phyloP scores from a whole-genome alignment of 2,797 vertebrate genomes.

The Crenuchus spilurus region DNA sequence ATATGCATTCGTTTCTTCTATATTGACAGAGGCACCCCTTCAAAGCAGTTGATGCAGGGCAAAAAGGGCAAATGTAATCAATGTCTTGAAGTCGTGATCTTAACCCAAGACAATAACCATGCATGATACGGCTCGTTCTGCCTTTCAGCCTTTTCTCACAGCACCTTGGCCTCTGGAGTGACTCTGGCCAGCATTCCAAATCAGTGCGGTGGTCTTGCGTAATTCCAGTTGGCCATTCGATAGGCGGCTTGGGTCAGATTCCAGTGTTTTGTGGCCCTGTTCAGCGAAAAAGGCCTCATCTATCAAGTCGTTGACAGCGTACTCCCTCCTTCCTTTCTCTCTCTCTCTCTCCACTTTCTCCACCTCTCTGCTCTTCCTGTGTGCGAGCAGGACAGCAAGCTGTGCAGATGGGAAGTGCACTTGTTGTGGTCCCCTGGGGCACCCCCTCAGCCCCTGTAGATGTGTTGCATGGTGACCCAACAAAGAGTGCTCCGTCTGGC shows the following conservation, averaged over 20 bases:
- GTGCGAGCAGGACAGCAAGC: background rate
- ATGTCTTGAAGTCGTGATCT: background rate
- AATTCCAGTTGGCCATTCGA: slow-evolving; percentile 44
- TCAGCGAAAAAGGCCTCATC: slow-evolving; percentile 18
- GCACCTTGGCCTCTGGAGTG: slow-evolving; percentile 5
- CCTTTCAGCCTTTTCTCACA: slow-evolving; percentile 1
- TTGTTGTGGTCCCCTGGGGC: slow-evolving; percentile 5
- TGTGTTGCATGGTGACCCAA: background rate
- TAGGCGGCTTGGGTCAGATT: slow-evolving; percentile 17
- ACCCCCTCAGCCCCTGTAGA: background rate
- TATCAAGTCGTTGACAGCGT: slow-evolving; percentile 1
- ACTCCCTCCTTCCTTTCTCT: background rate
- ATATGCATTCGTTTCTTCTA: background rate
- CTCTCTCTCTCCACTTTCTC: background rate
- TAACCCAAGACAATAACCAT: background rate
- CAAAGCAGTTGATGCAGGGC: background rate
- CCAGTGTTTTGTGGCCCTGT: slow-evolving; percentile 14
- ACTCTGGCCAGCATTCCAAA: slow-evolving; percentile 12
- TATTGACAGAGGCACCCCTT: slow-evolving; percentile 1
- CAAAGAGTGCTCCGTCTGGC: background rate
- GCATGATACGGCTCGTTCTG: background rate
- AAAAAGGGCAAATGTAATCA: background rate
- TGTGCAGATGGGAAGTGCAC: slow-evolving; percentile 1
- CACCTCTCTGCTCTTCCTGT: background rate
- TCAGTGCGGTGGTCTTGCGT: slow-evolving; percentile 37